Conservation (phyloP, 2,797 vertebrate species). For the Lutjanus argentimaculatus region DNA sequence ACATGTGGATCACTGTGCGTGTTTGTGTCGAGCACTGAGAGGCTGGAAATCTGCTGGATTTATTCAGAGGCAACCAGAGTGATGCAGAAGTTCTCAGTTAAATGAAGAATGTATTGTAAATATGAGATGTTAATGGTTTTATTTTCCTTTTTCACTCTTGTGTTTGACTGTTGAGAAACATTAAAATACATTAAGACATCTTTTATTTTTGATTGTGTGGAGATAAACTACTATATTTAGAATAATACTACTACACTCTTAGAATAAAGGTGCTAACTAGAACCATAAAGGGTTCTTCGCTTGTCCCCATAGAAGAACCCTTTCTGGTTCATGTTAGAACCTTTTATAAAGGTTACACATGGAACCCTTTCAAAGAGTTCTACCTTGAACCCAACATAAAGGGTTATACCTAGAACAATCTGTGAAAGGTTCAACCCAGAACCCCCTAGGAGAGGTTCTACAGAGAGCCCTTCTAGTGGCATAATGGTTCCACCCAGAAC, state of each 20-base stretch:
- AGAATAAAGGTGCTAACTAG: too few species aligned
- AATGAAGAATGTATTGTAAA: constrained; percentile 37
- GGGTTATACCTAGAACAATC: too few species aligned
- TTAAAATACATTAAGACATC: not conserved
- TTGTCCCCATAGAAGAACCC: too few species aligned
- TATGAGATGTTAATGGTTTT: constrained; percentile 16
- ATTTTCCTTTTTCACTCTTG: constrained; percentile 18
- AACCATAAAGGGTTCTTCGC: too few species aligned
- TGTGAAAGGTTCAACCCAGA: too few species aligned
- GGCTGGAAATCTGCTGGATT: constrained; percentile 4
- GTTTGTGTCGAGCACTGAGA: not conserved
- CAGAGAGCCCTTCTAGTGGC: too few species aligned
- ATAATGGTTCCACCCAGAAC: too few species aligned
- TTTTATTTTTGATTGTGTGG: not conserved
- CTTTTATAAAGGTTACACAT: too few species aligned
- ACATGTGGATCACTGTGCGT: not conserved
- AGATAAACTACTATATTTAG: not conserved
- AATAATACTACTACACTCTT: not conserved
- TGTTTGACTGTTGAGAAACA: not conserved
- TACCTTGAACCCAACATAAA: too few species aligned
- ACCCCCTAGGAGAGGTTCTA: too few species aligned
- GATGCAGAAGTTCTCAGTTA: constrained; percentile 26
- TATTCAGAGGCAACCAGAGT: not conserved
- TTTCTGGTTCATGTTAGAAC: too few species aligned
- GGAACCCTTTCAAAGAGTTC: too few species aligned